Conservation (phyloP, 2,113 vertebrate genomes). For the Istiophorus platypterus region DNA sequence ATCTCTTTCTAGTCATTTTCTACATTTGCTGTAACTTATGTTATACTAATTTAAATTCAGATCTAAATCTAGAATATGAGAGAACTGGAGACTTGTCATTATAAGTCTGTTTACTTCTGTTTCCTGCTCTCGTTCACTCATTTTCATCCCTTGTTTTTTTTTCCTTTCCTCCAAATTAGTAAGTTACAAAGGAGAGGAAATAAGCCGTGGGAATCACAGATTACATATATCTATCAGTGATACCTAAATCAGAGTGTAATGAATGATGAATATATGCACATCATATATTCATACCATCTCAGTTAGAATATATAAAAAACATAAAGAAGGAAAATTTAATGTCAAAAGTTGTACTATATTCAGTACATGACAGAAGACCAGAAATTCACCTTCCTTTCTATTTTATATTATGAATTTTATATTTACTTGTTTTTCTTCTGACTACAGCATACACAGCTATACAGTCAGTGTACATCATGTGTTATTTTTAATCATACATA, state of each 20-base stretch:
- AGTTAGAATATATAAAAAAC: neutral
- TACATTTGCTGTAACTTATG: neutral
- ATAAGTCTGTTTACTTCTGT: neutral
- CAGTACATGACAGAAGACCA: neutral
- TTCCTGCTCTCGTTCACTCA: neutral
- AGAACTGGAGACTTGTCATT: neutral
- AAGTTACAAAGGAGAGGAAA: neutral
- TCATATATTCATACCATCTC: neutral
- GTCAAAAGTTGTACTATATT: neutral
- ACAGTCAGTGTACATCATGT: neutral
- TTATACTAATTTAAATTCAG: neutral
- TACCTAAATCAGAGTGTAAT: neutral
- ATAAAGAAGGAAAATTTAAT: neutral
- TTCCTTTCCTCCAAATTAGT: neutral
- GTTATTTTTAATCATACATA: neutral
- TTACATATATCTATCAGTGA: neutral
- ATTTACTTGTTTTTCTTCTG: too few relatives aligned
- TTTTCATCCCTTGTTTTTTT: neutral
- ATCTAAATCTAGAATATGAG: too few relatives aligned
- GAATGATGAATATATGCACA: neutral
- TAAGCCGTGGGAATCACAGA: conserved; percentile 1
- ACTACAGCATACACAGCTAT: neutral
- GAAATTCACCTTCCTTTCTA: too few relatives aligned
- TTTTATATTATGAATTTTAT: too few relatives aligned
- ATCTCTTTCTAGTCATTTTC: neutral